Evolutionary conservation across 2,888 invertebrate species (phyloP), one percentile per base, ranked within the genome.

Genomic region (Idaea straminata): DNA sequence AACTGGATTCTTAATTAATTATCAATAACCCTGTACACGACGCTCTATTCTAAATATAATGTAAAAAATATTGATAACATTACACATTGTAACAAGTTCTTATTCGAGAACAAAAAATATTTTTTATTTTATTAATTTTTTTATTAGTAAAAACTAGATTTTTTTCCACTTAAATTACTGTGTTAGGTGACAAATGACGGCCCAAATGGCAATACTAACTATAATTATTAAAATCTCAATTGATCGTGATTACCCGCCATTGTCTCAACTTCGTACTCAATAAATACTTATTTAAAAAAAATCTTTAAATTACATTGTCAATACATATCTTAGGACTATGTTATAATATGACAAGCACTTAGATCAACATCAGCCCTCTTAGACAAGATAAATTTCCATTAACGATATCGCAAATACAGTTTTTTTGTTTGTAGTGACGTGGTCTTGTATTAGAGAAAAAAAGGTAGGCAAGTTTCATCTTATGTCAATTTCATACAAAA

Each of bases 51-150:
- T 88, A 86, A 84, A 82, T 80, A 80, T 83, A 79, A 83, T 88
- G 81, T 81, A 88, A 89, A 91, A 89, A 90, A 89, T 88, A 87
- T 58, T 83, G 83, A 87, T 88, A 89, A 89, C 84, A 88, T 88
- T 86, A 86, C 81, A 85, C 81, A 86, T 80, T 81, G 83, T 87
- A 89, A 90, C 83, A 83, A 79, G 81, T 83, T 78, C 85, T 84
- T 88, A 86, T 87, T 86, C 83, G 89, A 91, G 90, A 88, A 87
- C 87, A 87, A 91, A 89, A 89, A 89, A 47, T 88, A 87, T 85
- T 84, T 84, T 85, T 82, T 80, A 74, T 79, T 76, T 79, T 83
- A 81, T 81, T 83, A 81, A 81, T 83, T 83, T 80, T 78, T 81
- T 84, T 81, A 91, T 91, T 91, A 91, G 91, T 91, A 89, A 84